These are phyloP conservation scores for Lissocephala sabroskyi DNA, from an alignment of 2,888 invertebrate genomes.

Conservation along the genomic window DNA sequence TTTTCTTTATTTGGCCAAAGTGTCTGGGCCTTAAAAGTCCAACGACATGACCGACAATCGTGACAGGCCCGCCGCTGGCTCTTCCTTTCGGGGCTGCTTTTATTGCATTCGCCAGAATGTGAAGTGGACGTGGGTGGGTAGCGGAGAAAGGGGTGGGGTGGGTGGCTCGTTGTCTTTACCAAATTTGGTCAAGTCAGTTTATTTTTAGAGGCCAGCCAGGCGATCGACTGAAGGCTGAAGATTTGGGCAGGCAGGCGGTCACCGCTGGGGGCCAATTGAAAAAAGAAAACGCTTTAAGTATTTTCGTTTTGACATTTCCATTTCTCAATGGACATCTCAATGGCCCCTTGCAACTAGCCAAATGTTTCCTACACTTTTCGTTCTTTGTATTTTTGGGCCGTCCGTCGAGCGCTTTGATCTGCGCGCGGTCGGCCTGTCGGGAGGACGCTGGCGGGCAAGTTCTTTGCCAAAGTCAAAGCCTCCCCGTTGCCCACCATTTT, in stretches of 20 bases:
- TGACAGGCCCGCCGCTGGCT: no score
- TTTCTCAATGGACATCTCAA: conserved; percentile 27
- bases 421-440: no score
- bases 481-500: no score
- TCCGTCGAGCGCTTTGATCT: conserved; percentile 57
- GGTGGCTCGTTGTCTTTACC: conserved; percentile 21
- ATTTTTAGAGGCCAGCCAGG: conserved; percentile 12
- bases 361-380: no score
- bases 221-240: no score
- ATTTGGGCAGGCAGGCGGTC: no score
- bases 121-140: not conserved
- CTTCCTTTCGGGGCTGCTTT: no score
- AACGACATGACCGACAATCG: conserved; percentile 30
- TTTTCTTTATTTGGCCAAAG: conserved; percentile 26
- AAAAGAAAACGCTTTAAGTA: conserved; percentile 44
- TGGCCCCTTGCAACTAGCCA: no score
- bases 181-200: conserved; percentile 45
- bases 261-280: conserved; percentile 30
- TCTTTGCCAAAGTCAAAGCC: conserved; percentile 66
- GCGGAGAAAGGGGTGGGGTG: not conserved
- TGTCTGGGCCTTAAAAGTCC: conserved; percentile 42
- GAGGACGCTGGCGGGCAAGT: conserved; percentile 35
- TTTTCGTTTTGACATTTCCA: conserved; percentile 43
- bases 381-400: no score
- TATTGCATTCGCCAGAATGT: conserved; percentile 40